A percentile compares a stretch with the other conserved stretches of the same genome.
These are phyloP conservation scores for Operophtera brumata DNA, from an alignment of 2,888 invertebrate genomes.

Conservation along the genomic window DNA sequence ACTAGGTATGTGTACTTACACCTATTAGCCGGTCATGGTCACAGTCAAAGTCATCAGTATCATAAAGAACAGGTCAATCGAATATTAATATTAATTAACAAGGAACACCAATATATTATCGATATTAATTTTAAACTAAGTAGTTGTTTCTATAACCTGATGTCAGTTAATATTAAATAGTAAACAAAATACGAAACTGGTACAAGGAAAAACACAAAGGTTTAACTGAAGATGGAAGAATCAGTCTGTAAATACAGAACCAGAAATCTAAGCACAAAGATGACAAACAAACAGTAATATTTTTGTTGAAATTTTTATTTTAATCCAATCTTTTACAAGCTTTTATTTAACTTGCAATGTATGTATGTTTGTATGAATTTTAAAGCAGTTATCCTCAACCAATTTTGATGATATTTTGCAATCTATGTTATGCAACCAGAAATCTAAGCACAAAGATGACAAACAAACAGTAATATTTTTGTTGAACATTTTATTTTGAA, in stretches of 20 bases:
- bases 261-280: no score
- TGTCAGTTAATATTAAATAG: slow-evolving; percentile 12
- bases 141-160: slow-evolving; percentile 22
- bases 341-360: no score
- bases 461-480: no score
- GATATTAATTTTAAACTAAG: slow-evolving; percentile 26
- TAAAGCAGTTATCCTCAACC: no score
- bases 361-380: no score
- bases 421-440: no score
- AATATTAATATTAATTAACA: slow-evolving; percentile 29
- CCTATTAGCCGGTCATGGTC: slow-evolving; percentile 37
- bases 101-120: slow-evolving; percentile 23
- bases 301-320: no score
- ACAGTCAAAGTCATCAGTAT: slow-evolving; percentile 37
- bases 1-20: slow-evolving; percentile 27
- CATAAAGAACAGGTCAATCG: slow-evolving; percentile 41
- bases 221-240: not conserved
- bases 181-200: slow-evolving; percentile 11
- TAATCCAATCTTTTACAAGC: no score
- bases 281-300: no score
- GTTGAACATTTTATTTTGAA: no score
- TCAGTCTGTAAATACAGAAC: not conserved
- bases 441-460: no score
- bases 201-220: not conserved
- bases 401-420: no score